Evolutionary conservation across 2,888 invertebrate genomes (phyloP).

Genomic region (Neoascia interrupta): DNA sequence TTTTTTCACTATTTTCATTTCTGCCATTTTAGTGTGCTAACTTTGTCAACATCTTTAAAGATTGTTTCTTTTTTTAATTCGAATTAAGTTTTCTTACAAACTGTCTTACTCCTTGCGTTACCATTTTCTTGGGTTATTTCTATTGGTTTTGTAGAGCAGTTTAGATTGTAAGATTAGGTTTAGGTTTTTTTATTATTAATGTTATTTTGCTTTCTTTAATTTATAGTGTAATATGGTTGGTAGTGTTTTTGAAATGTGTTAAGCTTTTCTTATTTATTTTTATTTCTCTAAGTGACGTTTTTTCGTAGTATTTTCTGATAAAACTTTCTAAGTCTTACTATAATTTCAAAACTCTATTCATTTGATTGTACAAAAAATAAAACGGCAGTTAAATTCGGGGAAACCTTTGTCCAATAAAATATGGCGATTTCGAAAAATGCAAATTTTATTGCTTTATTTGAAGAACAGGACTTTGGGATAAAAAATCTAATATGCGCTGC

Average conservation of each 20-base stretch:
- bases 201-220: constrained; percentile 29
- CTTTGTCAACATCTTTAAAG: constrained; percentile 25
- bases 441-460: too few relatives aligned
- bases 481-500: too few relatives aligned
- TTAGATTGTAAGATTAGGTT: constrained; percentile 59
- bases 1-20: constrained; percentile 68
- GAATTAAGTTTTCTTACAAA: constrained; percentile 31
- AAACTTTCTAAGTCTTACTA: constrained; percentile 32
- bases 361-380: constrained; percentile 44
- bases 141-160: constrained; percentile 76
- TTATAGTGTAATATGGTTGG: constrained; percentile 33
- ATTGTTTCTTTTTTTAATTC: constrained; percentile 12
- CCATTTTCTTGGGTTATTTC: constrained; percentile 74
- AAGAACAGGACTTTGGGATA: too few relatives aligned
- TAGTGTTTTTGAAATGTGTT: constrained; percentile 24
- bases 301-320: constrained; percentile 11
- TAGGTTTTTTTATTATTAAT: constrained; percentile 21
- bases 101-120: too few relatives aligned
- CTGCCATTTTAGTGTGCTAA: too few relatives aligned
- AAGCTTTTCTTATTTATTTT: constrained; percentile 35
- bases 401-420: constrained; percentile 57
- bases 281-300: constrained; percentile 43
- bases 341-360: constrained; percentile 28
- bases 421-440: too few relatives aligned
- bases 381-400: constrained; percentile 62